Conservation (phyloP, 2,797 vertebrate genomes). For the Pseudopleuronectes americanus region DNA sequence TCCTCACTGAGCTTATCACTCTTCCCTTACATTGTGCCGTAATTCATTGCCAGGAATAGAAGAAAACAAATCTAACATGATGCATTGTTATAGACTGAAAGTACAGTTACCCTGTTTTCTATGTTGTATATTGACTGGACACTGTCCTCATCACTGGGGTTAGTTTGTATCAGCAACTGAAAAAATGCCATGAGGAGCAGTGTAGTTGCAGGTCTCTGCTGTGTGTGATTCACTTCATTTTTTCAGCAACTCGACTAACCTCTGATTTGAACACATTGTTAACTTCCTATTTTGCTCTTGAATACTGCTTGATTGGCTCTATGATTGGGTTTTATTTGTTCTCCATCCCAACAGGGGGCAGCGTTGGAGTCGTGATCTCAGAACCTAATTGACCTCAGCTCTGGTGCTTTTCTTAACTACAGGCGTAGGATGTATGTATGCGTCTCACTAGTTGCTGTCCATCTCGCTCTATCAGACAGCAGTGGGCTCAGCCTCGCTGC, state of each 20-base stretch:
- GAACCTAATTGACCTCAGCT: background rate
- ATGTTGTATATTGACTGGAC: too few relatives aligned
- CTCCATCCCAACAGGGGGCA: background rate
- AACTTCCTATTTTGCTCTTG: too few relatives aligned
- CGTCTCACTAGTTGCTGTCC: conserved; percentile 22
- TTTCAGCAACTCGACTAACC: too few relatives aligned
- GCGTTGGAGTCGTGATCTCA: conserved; percentile 11
- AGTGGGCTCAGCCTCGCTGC: conserved; percentile 26
- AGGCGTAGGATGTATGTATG: background rate
- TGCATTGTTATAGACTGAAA: too few relatives aligned
- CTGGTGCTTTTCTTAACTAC: background rate
- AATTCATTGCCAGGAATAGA: too few relatives aligned
- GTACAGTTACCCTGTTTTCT: too few relatives aligned
- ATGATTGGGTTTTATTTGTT: background rate
- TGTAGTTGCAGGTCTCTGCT: background rate
- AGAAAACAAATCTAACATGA: too few relatives aligned
- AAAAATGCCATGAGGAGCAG: background rate
- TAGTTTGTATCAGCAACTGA: conserved; percentile 14
- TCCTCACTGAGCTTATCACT: too few relatives aligned
- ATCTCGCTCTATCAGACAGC: conserved; percentile 35
- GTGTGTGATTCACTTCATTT: background rate
- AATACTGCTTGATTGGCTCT: conserved; percentile 5
- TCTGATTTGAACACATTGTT: too few relatives aligned
- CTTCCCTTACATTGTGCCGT: too few relatives aligned
- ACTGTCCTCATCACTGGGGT: background rate